phyloP scores from a whole-genome alignment of 2,797 vertebrate species.

The Halcyon smyrnensis region DNA sequence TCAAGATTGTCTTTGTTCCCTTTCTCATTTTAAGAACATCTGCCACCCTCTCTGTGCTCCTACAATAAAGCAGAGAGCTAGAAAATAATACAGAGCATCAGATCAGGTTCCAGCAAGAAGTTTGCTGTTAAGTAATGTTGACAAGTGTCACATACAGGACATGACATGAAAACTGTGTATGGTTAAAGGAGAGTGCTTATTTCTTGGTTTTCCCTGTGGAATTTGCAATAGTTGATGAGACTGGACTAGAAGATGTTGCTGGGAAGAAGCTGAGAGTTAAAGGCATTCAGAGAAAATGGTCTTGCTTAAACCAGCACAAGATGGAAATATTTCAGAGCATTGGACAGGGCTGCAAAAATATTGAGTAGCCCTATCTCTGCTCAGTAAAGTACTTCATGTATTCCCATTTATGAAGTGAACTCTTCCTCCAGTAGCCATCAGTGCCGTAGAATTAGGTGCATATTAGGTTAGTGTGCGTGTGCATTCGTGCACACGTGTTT shows the following conservation, averaged over 20 bases:
- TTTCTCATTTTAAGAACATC: background rate
- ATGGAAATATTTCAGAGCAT: background rate
- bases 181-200: background rate
- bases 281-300: background rate
- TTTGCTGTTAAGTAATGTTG: background rate
- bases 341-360: background rate
- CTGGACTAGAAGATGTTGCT: background rate
- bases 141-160: background rate
- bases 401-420: background rate
- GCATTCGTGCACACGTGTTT: accelerated
- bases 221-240: background rate
- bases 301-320: background rate
- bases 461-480: background rate
- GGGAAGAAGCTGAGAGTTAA: background rate
- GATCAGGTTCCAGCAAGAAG: background rate
- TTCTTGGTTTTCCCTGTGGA: background rate
- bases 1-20: background rate
- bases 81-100: background rate
- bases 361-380: background rate
- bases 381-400: background rate
- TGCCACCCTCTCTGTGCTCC: background rate
- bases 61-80: background rate
- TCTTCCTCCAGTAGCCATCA: background rate
- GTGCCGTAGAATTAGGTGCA: background rate
- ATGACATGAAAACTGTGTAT: background rate